phyloP scores from a whole-genome alignment of 35 echinoderm and acorn worm genomes.

The Ophiothrix spiculata region DNA sequence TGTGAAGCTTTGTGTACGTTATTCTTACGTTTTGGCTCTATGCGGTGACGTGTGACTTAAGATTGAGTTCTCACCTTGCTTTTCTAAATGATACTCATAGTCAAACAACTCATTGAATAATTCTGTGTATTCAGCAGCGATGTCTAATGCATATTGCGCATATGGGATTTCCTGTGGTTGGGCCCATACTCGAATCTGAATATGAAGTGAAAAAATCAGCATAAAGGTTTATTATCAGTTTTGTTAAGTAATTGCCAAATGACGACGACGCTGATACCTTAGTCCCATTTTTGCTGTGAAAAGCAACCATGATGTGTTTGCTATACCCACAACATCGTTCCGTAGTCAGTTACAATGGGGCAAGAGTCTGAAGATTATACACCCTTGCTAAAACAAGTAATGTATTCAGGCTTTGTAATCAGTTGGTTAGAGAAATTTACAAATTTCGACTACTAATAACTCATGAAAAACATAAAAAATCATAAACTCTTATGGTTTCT shows the following conservation, averaged over 20 bases:
- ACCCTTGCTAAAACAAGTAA: too few relatives aligned
- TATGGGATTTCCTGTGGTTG: slow-evolving; percentile 42
- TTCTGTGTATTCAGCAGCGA: slow-evolving; percentile 37
- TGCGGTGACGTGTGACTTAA: too few relatives aligned
- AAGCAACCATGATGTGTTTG: too few relatives aligned
- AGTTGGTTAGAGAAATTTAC: too few relatives aligned
- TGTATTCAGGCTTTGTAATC: too few relatives aligned
- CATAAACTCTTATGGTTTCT: too few relatives aligned
- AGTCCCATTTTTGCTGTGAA: background rate
- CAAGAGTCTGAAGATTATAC: too few relatives aligned
- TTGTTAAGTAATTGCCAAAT: background rate
- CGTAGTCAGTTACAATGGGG: too few relatives aligned
- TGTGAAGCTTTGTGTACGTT: too few relatives aligned
- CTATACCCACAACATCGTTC: background rate
- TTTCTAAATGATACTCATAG: slow-evolving; percentile 61
- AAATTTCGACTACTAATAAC: too few relatives aligned
- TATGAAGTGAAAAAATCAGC: background rate
- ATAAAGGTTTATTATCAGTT: background rate
- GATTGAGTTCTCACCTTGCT: slow-evolving; percentile 86
- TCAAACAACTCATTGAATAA: slow-evolving; percentile 79
- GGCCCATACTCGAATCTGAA: slow-evolving; percentile 60
- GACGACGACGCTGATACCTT: background rate
- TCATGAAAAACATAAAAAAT: too few relatives aligned
- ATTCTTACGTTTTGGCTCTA: too few relatives aligned
- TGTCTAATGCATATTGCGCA: slow-evolving; percentile 40